A percentile compares a stretch with the other conserved stretches of the same genome.
Evolutionary conservation across 1,140 invertebrate genomes (phyloP).

Genomic region (Calliphora vicina): DNA sequence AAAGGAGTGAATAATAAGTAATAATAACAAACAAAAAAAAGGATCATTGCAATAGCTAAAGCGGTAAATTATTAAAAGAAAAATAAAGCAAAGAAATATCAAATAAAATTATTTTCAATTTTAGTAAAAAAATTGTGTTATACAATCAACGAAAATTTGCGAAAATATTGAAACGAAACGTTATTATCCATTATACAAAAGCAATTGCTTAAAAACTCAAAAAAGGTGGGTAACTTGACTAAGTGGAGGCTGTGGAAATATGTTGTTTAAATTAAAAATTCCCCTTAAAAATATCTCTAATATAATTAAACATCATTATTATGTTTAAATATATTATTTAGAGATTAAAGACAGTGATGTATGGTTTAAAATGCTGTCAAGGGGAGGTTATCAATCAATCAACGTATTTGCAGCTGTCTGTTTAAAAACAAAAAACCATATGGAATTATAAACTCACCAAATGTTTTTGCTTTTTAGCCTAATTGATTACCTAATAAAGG

Average conservation of each 20-base stretch:
- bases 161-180: neutral
- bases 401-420: neutral
- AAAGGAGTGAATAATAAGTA: neutral
- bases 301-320: neutral
- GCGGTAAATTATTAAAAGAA: slow-evolving; percentile 3
- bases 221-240: neutral
- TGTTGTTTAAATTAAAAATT: no score
- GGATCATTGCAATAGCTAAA: neutral
- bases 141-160: slow-evolving; percentile 10
- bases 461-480: neutral
- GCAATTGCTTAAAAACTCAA: neutral
- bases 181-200: neutral
- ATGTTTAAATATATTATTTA: neutral
- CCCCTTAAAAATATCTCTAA: no score
- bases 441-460: neutral
- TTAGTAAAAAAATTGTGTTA: slow-evolving; percentile 31
- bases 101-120: neutral
- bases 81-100: neutral
- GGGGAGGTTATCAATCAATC: no score
- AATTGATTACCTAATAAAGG: neutral
- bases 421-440: neutral
- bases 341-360: neutral
- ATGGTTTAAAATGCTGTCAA: neutral
- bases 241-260: neutral
- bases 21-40: neutral